Evolutionary conservation across 2,113 vertebrate genomes (phyloP).

Genomic region (Alces alces): DNA sequence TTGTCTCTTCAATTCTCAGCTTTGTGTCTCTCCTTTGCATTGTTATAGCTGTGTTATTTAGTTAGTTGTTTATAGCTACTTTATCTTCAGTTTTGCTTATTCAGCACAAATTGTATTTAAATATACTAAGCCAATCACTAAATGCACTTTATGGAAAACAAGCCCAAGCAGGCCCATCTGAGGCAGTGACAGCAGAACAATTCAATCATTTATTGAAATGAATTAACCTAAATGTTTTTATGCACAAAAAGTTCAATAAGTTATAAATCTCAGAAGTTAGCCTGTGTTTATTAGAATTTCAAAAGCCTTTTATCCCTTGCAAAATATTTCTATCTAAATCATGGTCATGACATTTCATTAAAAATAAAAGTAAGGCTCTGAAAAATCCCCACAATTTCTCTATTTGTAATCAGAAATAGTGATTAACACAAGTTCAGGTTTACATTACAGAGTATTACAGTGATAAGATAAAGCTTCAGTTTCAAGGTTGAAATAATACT

Average conservation of each 20-base stretch:
- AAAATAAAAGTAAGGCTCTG: conserved; percentile 65
- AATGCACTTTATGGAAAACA: conserved; percentile 68
- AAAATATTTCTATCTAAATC: conserved; percentile 50
- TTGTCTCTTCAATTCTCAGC: not conserved
- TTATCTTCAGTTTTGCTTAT: conserved; percentile 52
- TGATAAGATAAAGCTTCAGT: conserved; percentile 59
- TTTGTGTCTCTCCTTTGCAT: conserved; percentile 20
- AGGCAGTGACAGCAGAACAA: conserved; percentile 63
- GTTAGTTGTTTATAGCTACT: conserved; percentile 37
- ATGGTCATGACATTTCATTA: conserved; percentile 58
- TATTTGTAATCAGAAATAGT: conserved; percentile 57
- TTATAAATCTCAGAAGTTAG: conserved; percentile 65
- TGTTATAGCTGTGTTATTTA: conserved; percentile 45
- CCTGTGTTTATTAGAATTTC: conserved; percentile 28
- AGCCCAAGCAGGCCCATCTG: conserved; percentile 28
- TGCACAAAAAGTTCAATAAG: conserved; percentile 56
- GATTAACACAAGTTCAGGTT: conserved; percentile 65
- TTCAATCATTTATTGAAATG: conserved; percentile 69
- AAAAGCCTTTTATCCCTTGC: conserved; percentile 50
- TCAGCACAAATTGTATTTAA: conserved; percentile 67
- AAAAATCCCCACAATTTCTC: conserved; percentile 42
- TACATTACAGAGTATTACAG: not conserved
- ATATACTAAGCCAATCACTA: conserved; percentile 65
- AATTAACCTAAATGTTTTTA: conserved; percentile 64
- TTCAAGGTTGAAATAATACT: conserved; percentile 67